Base-by-base conservation (phyloP, 2,113 vertebrate species). In the Festucalex cinctus region DNA sequence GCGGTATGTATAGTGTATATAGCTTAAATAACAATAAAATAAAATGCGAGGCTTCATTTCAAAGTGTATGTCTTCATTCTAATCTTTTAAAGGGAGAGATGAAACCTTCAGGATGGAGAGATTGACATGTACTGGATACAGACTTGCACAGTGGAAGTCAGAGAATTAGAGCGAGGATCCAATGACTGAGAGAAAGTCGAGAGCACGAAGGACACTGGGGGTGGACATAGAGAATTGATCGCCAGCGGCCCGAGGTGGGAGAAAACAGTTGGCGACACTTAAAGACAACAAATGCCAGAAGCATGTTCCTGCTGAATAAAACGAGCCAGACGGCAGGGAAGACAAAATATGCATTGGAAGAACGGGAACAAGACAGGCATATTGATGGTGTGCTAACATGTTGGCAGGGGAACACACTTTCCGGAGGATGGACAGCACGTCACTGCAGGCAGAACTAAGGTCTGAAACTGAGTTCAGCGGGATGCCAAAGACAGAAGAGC, bases 251-350 rank as follows among this genome's bases (percentile, higher is more conserved):
- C 66, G 60, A 12, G 63, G 74, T 68, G 41, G 68, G 69, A 65
- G 41, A 65, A 81, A 70, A 77, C 65, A 43, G 63, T 68, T 80
- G 80, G 80, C 69, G 73, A 65, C 54, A 71, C 69, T 76, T 70
- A 70, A 74, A 76, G 71, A 73, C 63, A 80, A 79, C 69, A 78
- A 84, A 71, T 59, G 37, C 79, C 75, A 75, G 62, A 70, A 70
- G 65, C 68, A 54, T 46, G 71, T 7, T 10, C 53, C 54, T 26
- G 43, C 60, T 43, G 56, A 69, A 65, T 57, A 70, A 68, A 66
- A 49, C 9, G 20, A 70, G 60, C 72, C 7, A 81, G 67, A 81
- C 24, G 66, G 71, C 22, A 48, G 24, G 32, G 53, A 63, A 79
- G 66, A 66, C 59, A 68, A 63, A 49, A 68, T 49, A 73, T 17